Base-by-base conservation (phyloP, 2,888 invertebrate species). In the Falcaria lacertinaria region DNA sequence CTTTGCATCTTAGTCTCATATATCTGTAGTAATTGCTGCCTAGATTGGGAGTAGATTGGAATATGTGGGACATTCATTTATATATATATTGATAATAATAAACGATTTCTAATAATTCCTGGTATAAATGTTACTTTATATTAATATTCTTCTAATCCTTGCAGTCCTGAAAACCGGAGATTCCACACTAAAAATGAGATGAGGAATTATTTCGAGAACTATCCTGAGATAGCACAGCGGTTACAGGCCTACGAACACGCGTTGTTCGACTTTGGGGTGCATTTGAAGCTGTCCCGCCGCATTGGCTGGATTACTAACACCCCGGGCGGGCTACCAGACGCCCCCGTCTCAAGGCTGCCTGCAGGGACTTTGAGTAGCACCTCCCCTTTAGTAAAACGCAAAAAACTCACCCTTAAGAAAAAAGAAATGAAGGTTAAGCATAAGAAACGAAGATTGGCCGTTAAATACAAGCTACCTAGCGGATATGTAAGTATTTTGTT, bases 111-210 rank as follows among this genome's bases (percentile, higher is more conserved):
- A n/a, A n/a, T n/a, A n/a, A n/a, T n/a, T n/a, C n/a, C n/a, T n/a
- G n/a, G n/a, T n/a, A n/a, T n/a, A n/a, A n/a, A n/a, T n/a, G n/a
- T n/a, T n/a, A n/a, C n/a, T 11, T 15, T 15, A 11, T 15, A 25
- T 34, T 17, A 11, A n/a, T 34, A 13, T 8, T 15, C 33, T 8
- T 17, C 40, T 17, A 39, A 28, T 11, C 40, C 8, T 66, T 68
- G 2, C 63, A 89, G 90, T 41, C 88, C 89, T 0, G 75, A 77
- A 14, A 80, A 84, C 51, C 71, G 76, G 2, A 61, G 85, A 1
- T 80, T 88, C 54, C 89, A 90, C 56, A 87, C 84, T 0, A 85
- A 83, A 44, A 73, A 73, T 0, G 90, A 90, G 50, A 86, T 90
- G 80, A 74, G 80, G 0, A 50, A 64, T 11, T 88, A 72, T 42